Evolutionary conservation across 2,888 invertebrate species (phyloP).

Genomic region (Acrocera orbiculus): DNA sequence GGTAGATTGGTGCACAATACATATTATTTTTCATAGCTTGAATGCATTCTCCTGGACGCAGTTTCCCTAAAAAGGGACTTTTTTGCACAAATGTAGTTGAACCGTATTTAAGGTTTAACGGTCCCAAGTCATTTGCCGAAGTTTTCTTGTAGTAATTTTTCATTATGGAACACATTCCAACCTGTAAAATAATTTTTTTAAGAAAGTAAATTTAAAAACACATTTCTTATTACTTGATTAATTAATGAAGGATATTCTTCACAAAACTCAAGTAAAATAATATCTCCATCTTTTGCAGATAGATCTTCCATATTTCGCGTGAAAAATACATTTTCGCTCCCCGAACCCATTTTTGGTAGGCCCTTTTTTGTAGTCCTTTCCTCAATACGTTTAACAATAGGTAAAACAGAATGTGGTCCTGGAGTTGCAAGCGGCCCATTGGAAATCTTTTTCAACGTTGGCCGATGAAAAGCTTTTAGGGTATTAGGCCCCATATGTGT

Average conservation of each 20-base stretch:
- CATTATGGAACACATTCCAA: constrained; percentile 97
- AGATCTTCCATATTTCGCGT: constrained; percentile 94
- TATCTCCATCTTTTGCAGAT: constrained; percentile 80
- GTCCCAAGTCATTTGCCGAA: constrained; percentile 77
- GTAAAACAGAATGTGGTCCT: constrained; percentile 64
- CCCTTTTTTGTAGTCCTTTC: constrained; percentile 89
- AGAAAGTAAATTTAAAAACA: neutral
- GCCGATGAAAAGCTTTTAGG: constrained; percentile 84
- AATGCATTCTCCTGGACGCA: constrained; percentile 86
- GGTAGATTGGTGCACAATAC: constrained; percentile 92
- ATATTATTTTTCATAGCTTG: constrained; percentile 93
- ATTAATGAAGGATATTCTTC: constrained; percentile 96
- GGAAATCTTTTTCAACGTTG: constrained; percentile 70
- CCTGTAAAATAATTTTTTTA: constrained; percentile 23
- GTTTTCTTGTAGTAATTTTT: constrained; percentile 97
- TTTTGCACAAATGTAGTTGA: constrained; percentile 95
- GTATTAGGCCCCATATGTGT: constrained; percentile 70
- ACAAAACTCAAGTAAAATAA: constrained; percentile 84
- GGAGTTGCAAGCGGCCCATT: constrained; percentile 58
- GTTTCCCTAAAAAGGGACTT: constrained; percentile 88
- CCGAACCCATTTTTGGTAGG: constrained; percentile 81
- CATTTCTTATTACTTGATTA: constrained; percentile 48
- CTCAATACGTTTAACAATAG: constrained; percentile 75
- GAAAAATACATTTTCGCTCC: constrained; percentile 98
- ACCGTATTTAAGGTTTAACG: constrained; percentile 69